Percentiles rank a stretch among this genome's conserved stretches.
Evolutionary conservation across 2,888 invertebrate genomes (phyloP).

Genomic region (Oscheius sp.): DNA sequence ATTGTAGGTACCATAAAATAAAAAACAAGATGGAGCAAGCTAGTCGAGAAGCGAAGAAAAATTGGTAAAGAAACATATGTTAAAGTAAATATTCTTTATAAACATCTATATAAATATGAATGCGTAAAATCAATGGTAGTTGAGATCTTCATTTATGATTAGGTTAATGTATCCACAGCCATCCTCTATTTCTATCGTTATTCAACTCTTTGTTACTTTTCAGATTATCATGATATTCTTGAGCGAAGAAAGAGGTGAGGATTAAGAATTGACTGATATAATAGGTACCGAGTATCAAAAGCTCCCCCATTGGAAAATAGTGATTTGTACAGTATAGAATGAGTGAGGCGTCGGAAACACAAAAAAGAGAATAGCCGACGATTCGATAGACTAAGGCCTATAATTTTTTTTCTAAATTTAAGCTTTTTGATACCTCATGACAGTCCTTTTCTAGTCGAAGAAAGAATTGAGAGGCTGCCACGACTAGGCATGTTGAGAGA

Average conservation of each 20-base stretch:
- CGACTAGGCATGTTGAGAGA: neutral
- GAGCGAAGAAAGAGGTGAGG: neutral
- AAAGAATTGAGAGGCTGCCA: neutral
- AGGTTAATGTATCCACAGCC: too few relatives aligned
- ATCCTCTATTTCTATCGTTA: too few relatives aligned
- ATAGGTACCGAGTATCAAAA: neutral
- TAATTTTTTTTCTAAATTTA: neutral
- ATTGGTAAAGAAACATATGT: too few relatives aligned
- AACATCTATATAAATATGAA: too few relatives aligned
- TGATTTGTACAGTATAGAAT: neutral
- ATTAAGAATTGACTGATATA: neutral
- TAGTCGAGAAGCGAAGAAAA: too few relatives aligned
- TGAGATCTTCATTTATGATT: too few relatives aligned
- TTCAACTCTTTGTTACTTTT: too few relatives aligned
- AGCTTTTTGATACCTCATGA: neutral
- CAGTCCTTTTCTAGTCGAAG: neutral
- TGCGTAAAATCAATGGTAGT: too few relatives aligned
- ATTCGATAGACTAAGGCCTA: neutral
- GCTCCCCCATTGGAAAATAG: neutral
- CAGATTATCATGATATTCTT: too few relatives aligned
- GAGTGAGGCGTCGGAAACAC: neutral
- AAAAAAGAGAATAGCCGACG: neutral
- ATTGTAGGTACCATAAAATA: too few relatives aligned
- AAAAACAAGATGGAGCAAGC: too few relatives aligned
- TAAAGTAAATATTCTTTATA: too few relatives aligned